A percentile compares a stretch with the other conserved stretches of the same genome.
These are phyloP conservation scores for Hippopotamus amphibius DNA, from an alignment of 2,113 vertebrate genomes.

Conservation along the genomic window DNA sequence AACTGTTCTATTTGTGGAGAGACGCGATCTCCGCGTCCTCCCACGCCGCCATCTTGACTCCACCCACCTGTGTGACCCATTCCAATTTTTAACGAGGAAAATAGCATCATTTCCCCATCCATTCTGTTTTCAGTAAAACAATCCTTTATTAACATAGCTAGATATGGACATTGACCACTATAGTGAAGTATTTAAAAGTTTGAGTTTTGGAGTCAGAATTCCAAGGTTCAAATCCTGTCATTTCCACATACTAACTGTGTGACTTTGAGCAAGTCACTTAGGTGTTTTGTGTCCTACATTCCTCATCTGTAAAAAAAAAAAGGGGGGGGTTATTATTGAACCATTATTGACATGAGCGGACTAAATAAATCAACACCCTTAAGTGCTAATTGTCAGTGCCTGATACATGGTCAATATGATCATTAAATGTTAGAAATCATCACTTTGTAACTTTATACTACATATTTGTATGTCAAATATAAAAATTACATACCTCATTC, in stretches of 20 bases:
- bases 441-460: slow-evolving; percentile 8
- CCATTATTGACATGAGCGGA: background rate
- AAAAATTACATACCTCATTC: background rate
- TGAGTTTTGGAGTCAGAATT: background rate
- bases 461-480: background rate
- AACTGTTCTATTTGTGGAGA: no score
- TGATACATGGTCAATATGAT: background rate
- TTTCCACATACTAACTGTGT: background rate
- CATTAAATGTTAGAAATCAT: slow-evolving; percentile 30
- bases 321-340: background rate
- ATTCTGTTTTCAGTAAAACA: slow-evolving; percentile 23
- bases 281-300: background rate
- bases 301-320: background rate
- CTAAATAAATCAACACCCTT: background rate
- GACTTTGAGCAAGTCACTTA: background rate
- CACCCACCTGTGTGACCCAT: no score
- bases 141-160: background rate
- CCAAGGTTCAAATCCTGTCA: background rate
- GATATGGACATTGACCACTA: background rate
- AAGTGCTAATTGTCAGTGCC: background rate
- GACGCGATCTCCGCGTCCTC: no score
- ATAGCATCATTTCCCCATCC: background rate
- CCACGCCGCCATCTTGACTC: no score
- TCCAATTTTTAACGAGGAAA: slow-evolving; percentile 8
- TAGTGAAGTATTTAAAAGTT: background rate